Evolutionary conservation across 2,797 vertebrate genomes (phyloP), one percentile per base, ranked within the genome.

Genomic region (Scolopax rusticola): DNA sequence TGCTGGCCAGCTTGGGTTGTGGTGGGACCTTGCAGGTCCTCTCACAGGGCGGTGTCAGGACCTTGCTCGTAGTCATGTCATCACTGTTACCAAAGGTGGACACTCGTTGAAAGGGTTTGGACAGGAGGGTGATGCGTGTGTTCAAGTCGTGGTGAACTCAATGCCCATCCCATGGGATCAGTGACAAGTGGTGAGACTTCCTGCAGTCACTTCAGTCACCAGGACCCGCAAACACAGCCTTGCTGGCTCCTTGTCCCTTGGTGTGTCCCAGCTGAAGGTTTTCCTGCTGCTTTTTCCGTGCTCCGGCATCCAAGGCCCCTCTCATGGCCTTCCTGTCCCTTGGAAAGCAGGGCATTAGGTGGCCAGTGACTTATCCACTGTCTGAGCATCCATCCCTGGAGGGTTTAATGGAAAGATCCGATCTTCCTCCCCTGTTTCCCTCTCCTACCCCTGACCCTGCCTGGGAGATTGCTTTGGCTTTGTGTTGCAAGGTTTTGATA

Each of bases 1-100:
- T 63, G 33, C 67, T 71, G 41, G 41, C 20, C 50, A 25, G 24
- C 3, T 2, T 48, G 54, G 9, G n/a, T 54, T 2, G 7, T n/a
- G 15, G 27, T 15, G 27, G 38, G 24, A 17, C 1, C 36, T 36
- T 36, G 36, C 1, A 41, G 54, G 0, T 12, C 23, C 23, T 57
- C 30, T 43, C 47, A n/a, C 64, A 57, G 36, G 36, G 38, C 7
- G 8, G 27, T 15, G 56, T 32, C 18, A 50, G 47, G 61, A 40
- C 45, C 53, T 81, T 2, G 8, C 20, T 74, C 27, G 2, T 5
- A 40, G 57, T 33, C 30, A 48, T 21, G 18, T 41, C 41, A 36
- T 36, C 12, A 4, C n/a, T 20, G 28, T 56, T 57, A 15, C 23
- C 11, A 8, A 50, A 50, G 43, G 50, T 43, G 57, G 64, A 20